Conservation (phyloP, 2,113 vertebrate species). For the Mastomys coucha region DNA sequence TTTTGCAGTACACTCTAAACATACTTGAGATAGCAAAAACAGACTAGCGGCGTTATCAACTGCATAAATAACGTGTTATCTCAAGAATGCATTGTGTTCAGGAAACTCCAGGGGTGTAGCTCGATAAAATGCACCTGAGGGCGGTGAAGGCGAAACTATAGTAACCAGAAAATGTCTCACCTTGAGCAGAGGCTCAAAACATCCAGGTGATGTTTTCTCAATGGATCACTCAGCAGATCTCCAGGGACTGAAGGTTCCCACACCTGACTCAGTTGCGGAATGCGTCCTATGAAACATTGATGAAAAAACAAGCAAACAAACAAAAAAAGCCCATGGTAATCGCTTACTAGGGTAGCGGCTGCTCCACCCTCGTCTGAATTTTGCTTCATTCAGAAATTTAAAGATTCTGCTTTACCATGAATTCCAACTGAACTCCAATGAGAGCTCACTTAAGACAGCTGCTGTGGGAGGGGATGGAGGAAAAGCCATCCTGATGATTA, state of each 20-base stretch:
- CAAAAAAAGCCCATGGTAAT: not conserved
- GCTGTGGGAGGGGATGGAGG: not conserved
- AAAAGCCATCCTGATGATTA: constrained; percentile 34
- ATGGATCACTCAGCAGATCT: constrained; percentile 39
- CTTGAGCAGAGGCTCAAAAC: constrained; percentile 33
- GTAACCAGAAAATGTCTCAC: constrained; percentile 76
- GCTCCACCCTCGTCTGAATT: constrained; percentile 27
- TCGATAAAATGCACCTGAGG: constrained; percentile 44
- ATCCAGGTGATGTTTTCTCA: constrained; percentile 29
- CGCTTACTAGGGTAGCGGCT: not conserved
- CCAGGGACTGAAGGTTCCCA: constrained; percentile 34
- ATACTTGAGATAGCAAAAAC: constrained; percentile 64
- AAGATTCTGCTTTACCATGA: not conserved
- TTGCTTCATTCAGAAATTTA: constrained; percentile 41
- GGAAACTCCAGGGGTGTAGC: constrained; percentile 72
- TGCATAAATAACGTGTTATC: constrained; percentile 79
- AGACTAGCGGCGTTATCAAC: constrained; percentile 69
- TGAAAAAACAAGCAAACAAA: not conserved
- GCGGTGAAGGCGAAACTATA: constrained; percentile 50
- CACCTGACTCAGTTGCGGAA: constrained; percentile 11
- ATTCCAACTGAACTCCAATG: constrained; percentile 49
- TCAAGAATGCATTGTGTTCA: constrained; percentile 75
- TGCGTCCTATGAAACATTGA: constrained; percentile 34
- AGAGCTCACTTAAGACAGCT: constrained; percentile 27
- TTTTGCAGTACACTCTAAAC: constrained; percentile 62